These are phyloP conservation scores for Strigamia maritima DNA, from an alignment of 2,888 invertebrate species.

Conservation along the genomic window DNA sequence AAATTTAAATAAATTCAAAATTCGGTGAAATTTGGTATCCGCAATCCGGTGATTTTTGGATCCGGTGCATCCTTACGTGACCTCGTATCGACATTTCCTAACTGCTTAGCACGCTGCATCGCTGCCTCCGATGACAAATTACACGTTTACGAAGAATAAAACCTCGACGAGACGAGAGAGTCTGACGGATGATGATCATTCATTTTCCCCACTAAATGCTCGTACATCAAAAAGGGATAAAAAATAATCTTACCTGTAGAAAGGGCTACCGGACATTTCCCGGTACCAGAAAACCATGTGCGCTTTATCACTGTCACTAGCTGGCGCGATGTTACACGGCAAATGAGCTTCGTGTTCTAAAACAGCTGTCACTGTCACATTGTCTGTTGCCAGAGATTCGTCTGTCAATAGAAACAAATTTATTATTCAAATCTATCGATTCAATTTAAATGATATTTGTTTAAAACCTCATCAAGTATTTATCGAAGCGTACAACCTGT, in stretches of 20 bases:
- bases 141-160: not conserved
- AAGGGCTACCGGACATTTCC: conserved; percentile 81
- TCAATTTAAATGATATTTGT: no score
- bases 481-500: no score
- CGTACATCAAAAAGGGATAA: not conserved
- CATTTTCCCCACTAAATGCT: not conserved
- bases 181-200: not conserved
- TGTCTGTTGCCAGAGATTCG: not conserved
- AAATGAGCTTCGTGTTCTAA: conserved; percentile 62
- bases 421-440: no score
- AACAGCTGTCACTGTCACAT: conserved; percentile 45
- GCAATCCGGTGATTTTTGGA: no score
- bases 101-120: not conserved
- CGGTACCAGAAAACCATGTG: conserved; percentile 84
- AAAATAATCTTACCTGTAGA: conserved; percentile 69
- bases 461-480: no score
- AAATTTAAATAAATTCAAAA: no score
- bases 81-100: not conserved
- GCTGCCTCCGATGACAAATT: not conserved
- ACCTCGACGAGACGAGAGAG: not conserved
- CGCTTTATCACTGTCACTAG: conserved; percentile 69
- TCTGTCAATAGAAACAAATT: not conserved
- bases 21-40: no score
- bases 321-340: conserved; percentile 83
- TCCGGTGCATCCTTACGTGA: no score